Base-by-base conservation (phyloP, 2,113 vertebrate genomes). In the Abramis brama region DNA sequence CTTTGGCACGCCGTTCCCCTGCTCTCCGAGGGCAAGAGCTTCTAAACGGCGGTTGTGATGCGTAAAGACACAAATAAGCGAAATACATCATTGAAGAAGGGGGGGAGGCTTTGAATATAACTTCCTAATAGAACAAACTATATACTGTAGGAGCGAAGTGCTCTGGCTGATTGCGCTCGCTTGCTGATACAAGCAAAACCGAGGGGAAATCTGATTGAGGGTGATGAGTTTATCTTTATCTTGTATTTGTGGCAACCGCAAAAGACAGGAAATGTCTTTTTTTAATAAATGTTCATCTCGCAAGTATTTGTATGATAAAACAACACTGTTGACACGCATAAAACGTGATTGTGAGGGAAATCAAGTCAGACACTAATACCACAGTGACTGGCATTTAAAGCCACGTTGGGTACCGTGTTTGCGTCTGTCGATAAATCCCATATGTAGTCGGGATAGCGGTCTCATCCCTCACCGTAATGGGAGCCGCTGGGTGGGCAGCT, bases 11-110 rank as follows among this genome's bases (percentile, higher is more conserved):
- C 66, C 12, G 55, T 47, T 86, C 79, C 45, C 21, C 57, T 36
- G 81, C 87, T 90, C 88, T 94, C 92, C 90, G 91, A 15, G 55
- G 85, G 83, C 30, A 88, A 25, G 76, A 78, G 91, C 91, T 91
- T 90, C 89, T 86, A 86, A 94, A 92, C 91, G 91, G 87, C 90
- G 88, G 84, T 91, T 93, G 87, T 90, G 91, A 94, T 91, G 92
- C 86, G 76, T 92, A 90, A 92, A 91, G 89, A 92, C 91, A 89
- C 89, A 87, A 82, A 80, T 76, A 91, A 88, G 92, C 66, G 27
- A 71, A 88, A 87, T 62, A 86, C 84, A 85, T 90, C 88, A 78
- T 83, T 71, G 79, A 86, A 87, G 87, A 84, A 86, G 86, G 80
- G 75, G 82, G 84, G 55, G 73, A 84, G 23, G 27, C 45, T 52